These are phyloP conservation scores for Ranitomeya imitator DNA, from an alignment of 2,113 vertebrate species.

Conservation along the genomic window DNA sequence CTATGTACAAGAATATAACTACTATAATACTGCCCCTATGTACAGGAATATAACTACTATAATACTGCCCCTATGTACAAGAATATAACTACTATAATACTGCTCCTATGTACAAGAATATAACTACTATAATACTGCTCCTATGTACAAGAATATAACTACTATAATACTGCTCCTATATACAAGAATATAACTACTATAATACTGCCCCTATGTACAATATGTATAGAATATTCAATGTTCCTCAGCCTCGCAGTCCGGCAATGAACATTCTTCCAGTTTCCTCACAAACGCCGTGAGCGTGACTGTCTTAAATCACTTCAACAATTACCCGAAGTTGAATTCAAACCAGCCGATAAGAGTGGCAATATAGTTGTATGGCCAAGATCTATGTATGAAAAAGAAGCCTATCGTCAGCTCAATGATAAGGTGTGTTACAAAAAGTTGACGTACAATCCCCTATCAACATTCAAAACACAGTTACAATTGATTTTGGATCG, in stretches of 20 bases:
- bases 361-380: no score
- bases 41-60: conserved; percentile 4
- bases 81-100: conserved; percentile 10
- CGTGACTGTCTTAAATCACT: no score
- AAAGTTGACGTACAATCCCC: no score
- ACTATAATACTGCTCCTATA: neutral
- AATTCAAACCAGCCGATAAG: no score
- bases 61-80: neutral
- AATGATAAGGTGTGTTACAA: no score
- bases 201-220: neutral
- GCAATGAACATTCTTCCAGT: neutral
- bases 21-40: neutral
- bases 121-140: conserved; percentile 3
- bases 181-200: neutral
- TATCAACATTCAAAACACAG: no score
- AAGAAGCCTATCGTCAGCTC: no score
- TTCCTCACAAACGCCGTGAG: no score
- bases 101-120: neutral
- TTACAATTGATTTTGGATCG: no score
- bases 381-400: no score
- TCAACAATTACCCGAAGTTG: no score
- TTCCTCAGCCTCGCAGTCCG: no score
- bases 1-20: conserved; percentile 7
- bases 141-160: neutral
- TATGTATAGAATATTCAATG: neutral